Percentiles rank a stretch among this genome's conserved stretches.
These are phyloP conservation scores for Elegia similella DNA, from an alignment of 2,888 invertebrate species.

Conservation along the genomic window DNA sequence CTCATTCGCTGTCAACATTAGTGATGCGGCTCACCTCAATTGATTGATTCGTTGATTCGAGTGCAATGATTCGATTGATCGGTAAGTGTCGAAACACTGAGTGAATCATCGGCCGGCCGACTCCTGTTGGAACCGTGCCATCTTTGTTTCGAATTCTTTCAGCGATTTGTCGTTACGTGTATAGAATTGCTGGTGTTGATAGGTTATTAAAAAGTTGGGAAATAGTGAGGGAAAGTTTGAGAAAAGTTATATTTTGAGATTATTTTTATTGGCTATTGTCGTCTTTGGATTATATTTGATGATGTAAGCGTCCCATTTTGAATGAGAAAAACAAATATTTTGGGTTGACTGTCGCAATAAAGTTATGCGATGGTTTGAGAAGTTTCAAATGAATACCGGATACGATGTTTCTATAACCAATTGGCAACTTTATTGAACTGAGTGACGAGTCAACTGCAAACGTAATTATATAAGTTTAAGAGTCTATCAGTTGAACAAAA, in stretches of 20 bases:
- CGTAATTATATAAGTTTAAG: constrained; percentile 47
- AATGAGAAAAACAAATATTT: not conserved
- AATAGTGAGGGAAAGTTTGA: constrained; percentile 12
- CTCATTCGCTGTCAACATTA: constrained; percentile 15
- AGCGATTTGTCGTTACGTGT: constrained; percentile 22
- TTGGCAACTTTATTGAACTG: constrained; percentile 13
- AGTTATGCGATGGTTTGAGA: not conserved
- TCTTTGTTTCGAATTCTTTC: constrained; percentile 25
- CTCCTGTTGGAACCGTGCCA: constrained; percentile 28
- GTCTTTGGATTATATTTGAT: constrained; percentile 9
- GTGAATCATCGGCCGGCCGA: constrained; percentile 10
- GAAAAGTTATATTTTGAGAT: constrained; percentile 5
- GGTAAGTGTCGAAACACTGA: constrained; percentile 16
- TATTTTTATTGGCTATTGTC: constrained; percentile 13
- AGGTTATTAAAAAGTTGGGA: constrained; percentile 14
- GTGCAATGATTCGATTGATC: constrained; percentile 13
- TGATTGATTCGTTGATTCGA: constrained; percentile 16
- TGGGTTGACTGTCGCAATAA: not conserved
- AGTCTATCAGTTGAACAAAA: constrained; percentile 49
- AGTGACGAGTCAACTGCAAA: constrained; percentile 29
- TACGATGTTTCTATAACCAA: constrained; percentile 3
- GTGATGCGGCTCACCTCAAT: constrained; percentile 10
- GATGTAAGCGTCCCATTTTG: constrained; percentile 5
- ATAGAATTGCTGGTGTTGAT: constrained; percentile 16
- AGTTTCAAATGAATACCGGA: constrained; percentile 1